These are phyloP conservation scores for Tricholauxania praeusta DNA, from an alignment of 2,888 invertebrate species.

Conservation along the genomic window DNA sequence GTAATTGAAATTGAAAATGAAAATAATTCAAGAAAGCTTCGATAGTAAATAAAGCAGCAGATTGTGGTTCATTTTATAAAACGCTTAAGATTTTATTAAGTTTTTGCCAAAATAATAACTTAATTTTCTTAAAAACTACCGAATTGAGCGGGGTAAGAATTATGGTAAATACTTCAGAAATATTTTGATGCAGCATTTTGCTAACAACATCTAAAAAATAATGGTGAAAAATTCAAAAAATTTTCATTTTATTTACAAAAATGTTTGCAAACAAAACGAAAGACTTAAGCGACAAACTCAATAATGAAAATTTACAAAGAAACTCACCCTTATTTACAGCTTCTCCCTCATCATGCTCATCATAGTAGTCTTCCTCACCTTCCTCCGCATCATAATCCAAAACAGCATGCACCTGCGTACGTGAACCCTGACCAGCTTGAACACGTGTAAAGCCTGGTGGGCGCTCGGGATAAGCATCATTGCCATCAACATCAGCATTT, in stretches of 20 bases:
- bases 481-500: constrained; percentile 40
- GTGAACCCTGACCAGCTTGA: constrained; percentile 70
- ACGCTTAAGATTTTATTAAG: too few relatives aligned
- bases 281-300: constrained; percentile 7
- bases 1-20: too few relatives aligned
- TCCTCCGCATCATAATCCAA: constrained; percentile 68
- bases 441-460: constrained; percentile 78
- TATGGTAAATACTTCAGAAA: too few relatives aligned
- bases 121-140: too few relatives aligned
- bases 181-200: background rate
- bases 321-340: constrained; percentile 52
- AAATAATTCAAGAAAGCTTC: too few relatives aligned
- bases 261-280: background rate
- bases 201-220: background rate
- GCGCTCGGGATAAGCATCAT: constrained; percentile 69
- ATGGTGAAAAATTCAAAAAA: background rate
- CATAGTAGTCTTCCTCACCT: constrained; percentile 65
- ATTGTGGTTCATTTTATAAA: too few relatives aligned
- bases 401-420: constrained; percentile 69
- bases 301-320: background rate
- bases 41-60: too few relatives aligned
- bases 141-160: too few relatives aligned
- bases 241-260: background rate
- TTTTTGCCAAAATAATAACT: too few relatives aligned
- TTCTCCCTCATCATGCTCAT: constrained; percentile 58